A percentile compares a stretch with the other conserved stretches of the same genome.
These are phyloP conservation scores for Helicoverpa assulta DNA, from an alignment of 2,888 invertebrate species.

Conservation along the genomic window DNA sequence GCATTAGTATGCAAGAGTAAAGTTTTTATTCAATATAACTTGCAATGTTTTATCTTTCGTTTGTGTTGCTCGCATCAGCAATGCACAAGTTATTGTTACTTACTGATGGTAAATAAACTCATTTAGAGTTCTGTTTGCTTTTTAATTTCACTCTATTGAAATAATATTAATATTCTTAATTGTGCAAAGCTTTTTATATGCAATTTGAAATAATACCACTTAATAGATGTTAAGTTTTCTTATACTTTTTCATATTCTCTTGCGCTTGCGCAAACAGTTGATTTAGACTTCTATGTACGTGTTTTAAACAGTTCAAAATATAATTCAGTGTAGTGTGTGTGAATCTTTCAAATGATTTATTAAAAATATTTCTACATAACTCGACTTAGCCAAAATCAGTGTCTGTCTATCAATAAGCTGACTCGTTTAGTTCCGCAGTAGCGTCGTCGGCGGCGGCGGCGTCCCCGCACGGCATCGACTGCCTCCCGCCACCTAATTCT, in stretches of 20 bases:
- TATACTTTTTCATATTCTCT: too few species aligned
- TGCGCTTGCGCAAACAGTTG: too few species aligned
- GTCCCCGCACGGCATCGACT: conserved; percentile 66
- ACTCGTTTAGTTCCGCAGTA: conserved; percentile 67
- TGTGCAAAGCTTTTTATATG: not conserved
- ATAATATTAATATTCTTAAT: conserved; percentile 31
- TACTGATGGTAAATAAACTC: conserved; percentile 70
- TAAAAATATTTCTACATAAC: conserved; percentile 26
- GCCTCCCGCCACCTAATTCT: conserved; percentile 81
- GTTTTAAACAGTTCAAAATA: too few species aligned
- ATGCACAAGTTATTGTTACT: conserved; percentile 79
- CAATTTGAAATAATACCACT: not conserved
- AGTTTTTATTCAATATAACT: conserved; percentile 89
- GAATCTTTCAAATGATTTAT: conserved; percentile 30
- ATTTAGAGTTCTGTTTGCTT: conserved; percentile 63
- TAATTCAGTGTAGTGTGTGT: too few species aligned
- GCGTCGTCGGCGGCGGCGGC: conserved; percentile 31
- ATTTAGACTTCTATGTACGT: too few species aligned
- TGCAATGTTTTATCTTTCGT: conserved; percentile 85
- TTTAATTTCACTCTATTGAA: conserved; percentile 56
- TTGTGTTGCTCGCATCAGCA: conserved; percentile 83
- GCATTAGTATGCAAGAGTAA: conserved; percentile 89
- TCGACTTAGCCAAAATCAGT: conserved; percentile 50
- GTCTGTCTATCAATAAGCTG: conserved; percentile 61
- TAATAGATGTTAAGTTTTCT: too few species aligned